Base-by-base conservation (phyloP, 2,888 invertebrate species). In the Steinernema scapterisci region DNA sequence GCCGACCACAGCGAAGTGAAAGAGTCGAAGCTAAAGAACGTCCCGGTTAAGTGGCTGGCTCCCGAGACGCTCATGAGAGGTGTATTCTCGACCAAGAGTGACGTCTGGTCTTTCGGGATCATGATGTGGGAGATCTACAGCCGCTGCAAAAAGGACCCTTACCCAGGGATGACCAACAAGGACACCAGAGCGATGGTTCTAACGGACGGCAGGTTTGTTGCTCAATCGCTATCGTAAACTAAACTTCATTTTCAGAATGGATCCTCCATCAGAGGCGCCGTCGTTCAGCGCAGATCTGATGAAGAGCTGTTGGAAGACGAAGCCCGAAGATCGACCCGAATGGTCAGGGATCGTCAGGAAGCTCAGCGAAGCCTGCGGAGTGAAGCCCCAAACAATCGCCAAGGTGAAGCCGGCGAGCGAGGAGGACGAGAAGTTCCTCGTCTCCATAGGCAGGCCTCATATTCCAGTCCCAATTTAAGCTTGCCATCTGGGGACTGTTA, bases 71-170 rank as follows among this genome's bases (percentile, higher is more conserved):
- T 63, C 6, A 63, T 16, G 16, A 13, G 3, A 5, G 63, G 63
- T 31, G 38, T 63, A 1, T 63, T 63, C 63, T 25, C 63, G 1
- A 63, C 63, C 11, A 63, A 63, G 31, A 63, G 31, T 31, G 63
- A 63, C 63, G 63, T 63, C 1, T 63, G 63, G 63, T 31, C 31
- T 7, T 63, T 48, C n/a, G 73, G 73, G 13, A 45, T 74, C 9
- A 43, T 74, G 70, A 74, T 74, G 74, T 77, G 77, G 77, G 77
- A 77, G 71, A 44, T 77, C 19, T 77, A 77, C 56, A 71, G 45
- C 21, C 73, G 75, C 23, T 77, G 78, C 71, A 71, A 73, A 31
- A 70, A 70, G 21, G 78, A 78, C 21, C 78, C 78, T 25, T 78
- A 72, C 46, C 78, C 73, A 7, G 77, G 77, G 13, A 70, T 72